phyloP scores from a whole-genome alignment of 2,797 vertebrate genomes.

The Hydrocynus forskahlii region DNA sequence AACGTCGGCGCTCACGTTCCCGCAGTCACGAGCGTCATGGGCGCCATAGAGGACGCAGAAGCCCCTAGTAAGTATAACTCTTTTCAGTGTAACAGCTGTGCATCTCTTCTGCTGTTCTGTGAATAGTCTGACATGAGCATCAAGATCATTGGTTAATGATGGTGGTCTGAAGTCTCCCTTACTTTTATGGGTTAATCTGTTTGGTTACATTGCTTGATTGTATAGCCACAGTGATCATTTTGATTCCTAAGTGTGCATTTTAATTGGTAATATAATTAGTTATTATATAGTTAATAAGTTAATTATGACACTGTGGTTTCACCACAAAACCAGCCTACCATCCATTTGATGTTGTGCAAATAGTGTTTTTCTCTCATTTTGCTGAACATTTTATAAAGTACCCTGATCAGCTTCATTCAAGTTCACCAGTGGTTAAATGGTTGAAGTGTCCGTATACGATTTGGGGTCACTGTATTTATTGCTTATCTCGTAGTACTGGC shows the following conservation, averaged over 20 bases:
- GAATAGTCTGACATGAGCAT: not conserved
- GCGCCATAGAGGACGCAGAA: conserved; percentile 84
- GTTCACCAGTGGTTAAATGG: too few relatives aligned
- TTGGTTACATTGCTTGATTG: not conserved
- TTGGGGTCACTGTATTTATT: not conserved
- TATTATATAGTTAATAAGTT: too few relatives aligned
- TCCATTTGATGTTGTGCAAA: too few relatives aligned
- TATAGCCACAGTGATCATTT: not conserved
- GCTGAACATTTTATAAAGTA: not conserved
- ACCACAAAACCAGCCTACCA: too few relatives aligned
- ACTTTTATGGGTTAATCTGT: too few relatives aligned
- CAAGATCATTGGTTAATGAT: too few relatives aligned
- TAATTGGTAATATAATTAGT: not conserved
- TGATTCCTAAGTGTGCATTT: not conserved
- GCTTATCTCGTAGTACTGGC: not conserved
- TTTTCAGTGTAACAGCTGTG: not conserved
- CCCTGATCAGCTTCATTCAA: too few relatives aligned
- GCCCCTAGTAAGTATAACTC: conserved; percentile 87
- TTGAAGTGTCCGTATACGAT: not conserved
- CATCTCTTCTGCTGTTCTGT: not conserved
- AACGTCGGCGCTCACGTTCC: conserved; percentile 89
- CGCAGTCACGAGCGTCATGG: conserved; percentile 90
- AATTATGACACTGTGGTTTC: too few relatives aligned
- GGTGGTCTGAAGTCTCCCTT: not conserved
- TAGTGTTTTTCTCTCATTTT: too few relatives aligned